These are phyloP conservation scores for Elymnias hypermnestra DNA, from an alignment of 1,140 invertebrate species.

Conservation along the genomic window DNA sequence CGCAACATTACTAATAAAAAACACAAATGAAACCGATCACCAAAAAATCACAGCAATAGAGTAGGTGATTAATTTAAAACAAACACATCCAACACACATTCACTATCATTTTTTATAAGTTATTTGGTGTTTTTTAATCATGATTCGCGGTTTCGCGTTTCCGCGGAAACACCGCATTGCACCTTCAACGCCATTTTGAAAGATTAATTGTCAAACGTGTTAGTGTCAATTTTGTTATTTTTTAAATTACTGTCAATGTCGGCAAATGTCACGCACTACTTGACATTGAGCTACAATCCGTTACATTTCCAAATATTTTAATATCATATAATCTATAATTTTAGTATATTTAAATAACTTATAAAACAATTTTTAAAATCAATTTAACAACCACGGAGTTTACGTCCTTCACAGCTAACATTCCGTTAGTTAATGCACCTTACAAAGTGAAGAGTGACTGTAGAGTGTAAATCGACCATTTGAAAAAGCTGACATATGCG, in stretches of 20 bases:
- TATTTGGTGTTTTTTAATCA: conserved; percentile 57
- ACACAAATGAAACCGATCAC: conserved; percentile 36
- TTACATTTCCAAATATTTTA: too few relatives aligned
- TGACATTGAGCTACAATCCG: conserved; percentile 1
- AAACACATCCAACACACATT: conserved; percentile 48
- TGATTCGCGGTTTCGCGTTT: conserved; percentile 60
- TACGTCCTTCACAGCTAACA: conserved; percentile 18
- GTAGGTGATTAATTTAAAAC: conserved; percentile 43
- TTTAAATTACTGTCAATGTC: conserved; percentile 8
- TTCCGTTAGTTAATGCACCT: conserved; percentile 18
- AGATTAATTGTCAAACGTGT: conserved; percentile 16
- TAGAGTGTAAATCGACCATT: neutral
- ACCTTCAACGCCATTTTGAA: conserved; percentile 62
- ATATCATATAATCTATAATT: too few relatives aligned
- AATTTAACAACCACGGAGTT: too few relatives aligned
- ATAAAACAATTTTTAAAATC: too few relatives aligned
- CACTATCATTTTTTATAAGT: conserved; percentile 58
- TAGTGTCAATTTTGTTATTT: conserved; percentile 32
- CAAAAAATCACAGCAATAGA: conserved; percentile 37
- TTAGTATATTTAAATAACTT: too few relatives aligned
- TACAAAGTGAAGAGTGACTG: neutral
- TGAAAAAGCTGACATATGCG: conserved; percentile 8
- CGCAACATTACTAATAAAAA: conserved; percentile 75
- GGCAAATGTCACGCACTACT: neutral
- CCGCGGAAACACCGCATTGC: conserved; percentile 74